Evolutionary conservation across 2,113 vertebrate species (phyloP), one percentile per base, ranked within the genome.

Genomic region (Cyanoderma ruficeps): DNA sequence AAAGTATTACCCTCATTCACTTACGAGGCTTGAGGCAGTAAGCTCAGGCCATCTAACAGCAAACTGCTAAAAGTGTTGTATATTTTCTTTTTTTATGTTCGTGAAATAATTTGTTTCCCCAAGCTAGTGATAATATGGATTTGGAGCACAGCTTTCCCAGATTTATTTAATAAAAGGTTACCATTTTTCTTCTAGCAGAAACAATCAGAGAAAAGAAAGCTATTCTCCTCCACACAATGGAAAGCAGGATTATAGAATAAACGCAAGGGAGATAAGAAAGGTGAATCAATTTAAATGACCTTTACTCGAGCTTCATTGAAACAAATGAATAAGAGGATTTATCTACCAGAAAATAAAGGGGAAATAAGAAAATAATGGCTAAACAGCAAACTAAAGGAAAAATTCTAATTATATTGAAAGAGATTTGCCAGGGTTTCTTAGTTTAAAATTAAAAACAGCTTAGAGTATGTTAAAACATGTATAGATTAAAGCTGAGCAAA

Each of bases 271-370:
- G 87, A 97, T 97, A 96, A 95, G 95, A 97, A 97, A 96, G 87
- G 94, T 94, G 96, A 97, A 92, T 93, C 92, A 94, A 85, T 95
- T 97, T 96, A 97, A 97, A 97, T 97, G 97, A 97, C 97, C 97
- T 97, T 98, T 98, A 82, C 95, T 97, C 80, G 95, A 92, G 95
- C 87, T 97, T 85, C 92, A 92, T 83, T 97, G 97, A 96, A 98
- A 97, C 91, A 97, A 96, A 96, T 89, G 96, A 97, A 76, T 96
- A 97, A 97, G 97, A 97, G 86, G 96, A 97, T 98, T 98, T 97
- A 96, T 91, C 76, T 83, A 87, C 47, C 63, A 92, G 95, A 91
- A 94, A 96, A 93, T 95, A 95, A 96, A 94, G 95, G 3, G 2
- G 86, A 96, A 96, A 93, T 86, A 65, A 93, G 87, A 90, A 93